These are phyloP conservation scores for Drosophila melanogaster DNA, from an alignment of 1,140 invertebrate species.

Conservation along the genomic window Release_6_plus_ISO1_MT NC_004354.4:21254001-21254500, in stretches of 20 bases:
- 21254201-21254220: constrained; percentile 1
- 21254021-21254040: constrained; percentile 62
- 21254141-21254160: constrained; percentile 72
- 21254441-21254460: not conserved
- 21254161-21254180: not conserved
- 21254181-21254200: not conserved
- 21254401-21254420: not conserved
- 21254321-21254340: constrained; percentile 10
- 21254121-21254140: constrained; percentile 55
- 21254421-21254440: too few species aligned
- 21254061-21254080: constrained; percentile 45
- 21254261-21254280: constrained; percentile 20
- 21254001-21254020: constrained; percentile 62
- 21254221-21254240: constrained; percentile 14
- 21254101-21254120: constrained; percentile 4
- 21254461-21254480: not conserved
- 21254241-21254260: constrained; percentile 42
- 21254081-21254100: not conserved
- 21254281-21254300: constrained; percentile 1
- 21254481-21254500: too few species aligned
- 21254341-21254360: not conserved
- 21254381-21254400: not conserved
- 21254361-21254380: not conserved
- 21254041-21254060: constrained; percentile 29
- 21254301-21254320: constrained; percentile 10